Evolutionary conservation across 2,888 invertebrate species (phyloP), one percentile per base, ranked within the genome.

Genomic region (Eilema caniola): DNA sequence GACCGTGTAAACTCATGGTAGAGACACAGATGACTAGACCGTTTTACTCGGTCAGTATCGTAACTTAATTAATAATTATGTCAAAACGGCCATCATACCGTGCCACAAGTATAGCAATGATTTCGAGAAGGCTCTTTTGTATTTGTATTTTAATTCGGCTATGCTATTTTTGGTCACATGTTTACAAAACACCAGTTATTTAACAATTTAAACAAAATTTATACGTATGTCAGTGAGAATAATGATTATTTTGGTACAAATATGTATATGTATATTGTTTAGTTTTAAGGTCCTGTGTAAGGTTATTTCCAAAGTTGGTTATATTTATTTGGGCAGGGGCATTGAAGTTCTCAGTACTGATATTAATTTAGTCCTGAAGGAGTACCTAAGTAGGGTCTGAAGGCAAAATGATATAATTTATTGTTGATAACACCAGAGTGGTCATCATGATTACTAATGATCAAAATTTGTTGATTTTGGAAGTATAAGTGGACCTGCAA

Each of bases 161-260:
- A 47, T 47, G 47, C 20, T 41, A 47, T 14, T 47, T 47, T 41
- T 41, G 3, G 20, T 20, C 5, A 0, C 20, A 7, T 53, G n/a
- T n/a, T 8, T n/a, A 20, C n/a, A n/a, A n/a, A 53, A n/a, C 8
- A 53, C 53, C 53, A 47, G 47, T 47, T 47, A 53, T 53, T 53
- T 8, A 53, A n/a, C 20, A n/a, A 53, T n/a, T 62, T 23, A 66
- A 65, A 57, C 56, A 41, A 66, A 67, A 68, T 66, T 76, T 11
- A 75, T 79, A 79, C 72, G 77, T 81, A 75, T 71, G 63, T 11
- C 67, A 69, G 79, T 81, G 75, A 79, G 76, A 78, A 68, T 75
- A 74, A 76, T 63, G 63, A 73, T 74, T 73, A 78, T 75, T 78
- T 79, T 75, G 76, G 83, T 83, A 82, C 83, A 83, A 83, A 83